A percentile compares a stretch with the other conserved stretches of the same genome.
These are phyloP conservation scores for Drosophila antonietae DNA, from an alignment of 2,888 invertebrate species.

Conservation along the genomic window DNA sequence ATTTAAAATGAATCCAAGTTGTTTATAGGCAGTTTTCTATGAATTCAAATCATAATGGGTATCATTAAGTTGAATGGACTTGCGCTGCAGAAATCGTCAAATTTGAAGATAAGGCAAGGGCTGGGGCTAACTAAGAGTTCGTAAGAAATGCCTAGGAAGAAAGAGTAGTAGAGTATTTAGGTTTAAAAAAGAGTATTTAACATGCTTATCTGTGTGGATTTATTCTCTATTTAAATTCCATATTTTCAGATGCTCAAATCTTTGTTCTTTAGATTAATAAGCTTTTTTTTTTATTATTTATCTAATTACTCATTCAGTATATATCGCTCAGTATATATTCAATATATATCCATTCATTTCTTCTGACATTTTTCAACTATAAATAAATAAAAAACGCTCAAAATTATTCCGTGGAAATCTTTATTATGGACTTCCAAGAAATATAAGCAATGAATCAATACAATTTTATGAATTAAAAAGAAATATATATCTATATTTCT, in stretches of 20 bases:
- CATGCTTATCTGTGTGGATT: too few species aligned
- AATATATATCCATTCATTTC: background rate
- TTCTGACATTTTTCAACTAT: background rate
- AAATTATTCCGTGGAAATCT: background rate
- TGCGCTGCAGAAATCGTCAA: background rate
- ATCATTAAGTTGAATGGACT: slow-evolving; percentile 4
- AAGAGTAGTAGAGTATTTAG: too few species aligned
- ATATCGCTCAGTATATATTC: too few species aligned
- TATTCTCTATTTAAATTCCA: too few species aligned
- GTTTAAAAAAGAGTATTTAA: too few species aligned
- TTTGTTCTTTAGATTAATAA: too few species aligned
- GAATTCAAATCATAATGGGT: slow-evolving; percentile 4
- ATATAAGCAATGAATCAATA: background rate
- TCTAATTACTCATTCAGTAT: too few species aligned
- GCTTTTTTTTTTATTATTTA: too few species aligned
- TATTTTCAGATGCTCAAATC: too few species aligned
- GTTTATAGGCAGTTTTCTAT: slow-evolving; percentile 29
- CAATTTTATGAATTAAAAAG: background rate
- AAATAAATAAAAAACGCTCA: background rate
- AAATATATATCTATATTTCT: background rate
- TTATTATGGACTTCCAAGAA: background rate
- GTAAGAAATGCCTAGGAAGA: too few species aligned
- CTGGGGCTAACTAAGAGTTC: too few species aligned
- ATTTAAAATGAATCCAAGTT: slow-evolving; percentile 37
- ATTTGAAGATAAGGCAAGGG: too few species aligned